Evolutionary conservation across 2,888 invertebrate species (phyloP), one percentile per base, ranked within the genome.

Genomic region (Lepidochrysops patricia): DNA sequence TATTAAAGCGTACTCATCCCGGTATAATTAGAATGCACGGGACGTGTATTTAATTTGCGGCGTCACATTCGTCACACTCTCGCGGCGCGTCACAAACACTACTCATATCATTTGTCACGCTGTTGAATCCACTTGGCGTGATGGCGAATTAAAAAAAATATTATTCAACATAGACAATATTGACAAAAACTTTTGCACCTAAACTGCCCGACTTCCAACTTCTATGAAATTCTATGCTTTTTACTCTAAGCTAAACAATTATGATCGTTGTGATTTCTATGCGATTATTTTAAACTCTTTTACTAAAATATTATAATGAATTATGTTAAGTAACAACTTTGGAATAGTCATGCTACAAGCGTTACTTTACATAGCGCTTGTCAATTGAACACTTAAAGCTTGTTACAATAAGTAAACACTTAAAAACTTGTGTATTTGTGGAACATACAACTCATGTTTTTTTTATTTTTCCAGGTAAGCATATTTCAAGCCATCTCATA

Each of bases 31-130:
- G 63, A 63, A 63, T 61, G 60, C 60, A 61, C 43, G 37, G 29
- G 61, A 61, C 57, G 58, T 57, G 63, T 58, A 58, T 61, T 64
- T 64, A 64, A 64, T 64, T 64, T 63, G 61, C 60, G 61, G 63
- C 58, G 60, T 60, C 63, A 60, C 64, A 64, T 64, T 52, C 61
- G 64, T 63, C 61, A 64, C 54, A 48, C 56, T 57, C 58, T 61
- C 62, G 64, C 63, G 54, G 34, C 61, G 62, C 59, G 64, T 64
- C 64, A 64, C 63, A 60, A 35, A 60, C 64, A 64, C 60, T 61
- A 63, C 61, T 61, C 64, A 64, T 61, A 63, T 63, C 65, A 66
- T 66, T 66, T 65, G 65, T 66, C 64, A 63, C 60, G 60, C 62
- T 56, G 65, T 63, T 64, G 63, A 61, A 63, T 61, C 63, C 64